Base-by-base conservation (phyloP, 2,113 vertebrate genomes). In the Craseonycteris thonglongyai region DNA sequence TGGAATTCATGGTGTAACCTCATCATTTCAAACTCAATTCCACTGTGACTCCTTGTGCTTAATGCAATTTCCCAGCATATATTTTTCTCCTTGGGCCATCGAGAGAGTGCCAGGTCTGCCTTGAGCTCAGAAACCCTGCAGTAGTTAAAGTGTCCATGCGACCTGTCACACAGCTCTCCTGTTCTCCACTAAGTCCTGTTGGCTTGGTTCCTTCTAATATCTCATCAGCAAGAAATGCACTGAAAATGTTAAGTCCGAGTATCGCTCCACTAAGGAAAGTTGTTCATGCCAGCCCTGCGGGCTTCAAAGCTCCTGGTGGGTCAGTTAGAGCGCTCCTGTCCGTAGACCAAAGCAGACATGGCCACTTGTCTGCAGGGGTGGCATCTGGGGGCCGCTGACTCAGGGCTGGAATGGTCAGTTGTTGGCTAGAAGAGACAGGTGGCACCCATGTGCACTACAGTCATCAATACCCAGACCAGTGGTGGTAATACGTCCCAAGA, bases 21-120 rank as follows among this genome's bases (percentile, higher is more conserved):
- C 56, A 30, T 80, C 45, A 45, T 71, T 83, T 93, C 89, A 76
- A 83, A 91, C 75, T 83, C 65, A 87, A 40, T 79, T 87, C 85
- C 91, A 82, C 68, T 33, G 59, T 28, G 86, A 79, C 85, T 86
- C 75, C 58, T 76, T 42, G 19, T 0, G 4, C 59, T 80, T 92
- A 61, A 69, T 59, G 81, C 56, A 80, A 42, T 89, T 95, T 94
- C 91, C 71, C n/a, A 68, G 69, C 56, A 47, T 42, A 35, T 68
- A 45, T 58, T 95, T 94, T 95, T 87, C 89, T 95, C 80, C 65
- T 58, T 61, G 66, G 42, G 51, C 69, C 58, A 40, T 3, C 54
- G 45, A 61, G 35, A 83, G 45, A 88, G 78, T 88, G 95, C 78
- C 79, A 74, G 71, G 59, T 59, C 35, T 47, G 49, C 72, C 63